Evolutionary conservation across 2,113 vertebrate species (phyloP).

Genomic region (Coregonus clupeaformis): DNA sequence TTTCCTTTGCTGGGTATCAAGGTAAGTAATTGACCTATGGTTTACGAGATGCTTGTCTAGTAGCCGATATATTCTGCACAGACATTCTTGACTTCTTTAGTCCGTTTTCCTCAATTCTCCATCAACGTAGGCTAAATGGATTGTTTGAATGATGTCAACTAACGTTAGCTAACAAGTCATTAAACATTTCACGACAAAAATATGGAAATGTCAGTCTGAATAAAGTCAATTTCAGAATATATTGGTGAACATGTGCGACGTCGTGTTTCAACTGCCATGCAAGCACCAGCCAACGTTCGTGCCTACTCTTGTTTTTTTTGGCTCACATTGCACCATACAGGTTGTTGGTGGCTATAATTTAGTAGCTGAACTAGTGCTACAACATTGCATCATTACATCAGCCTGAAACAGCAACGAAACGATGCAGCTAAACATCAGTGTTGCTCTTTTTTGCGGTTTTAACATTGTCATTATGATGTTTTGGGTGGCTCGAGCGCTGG

Average conservation of each 20-base stretch:
- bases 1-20: slow-evolving; percentile 27
- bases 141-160: slow-evolving; percentile 41
- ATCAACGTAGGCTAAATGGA: slow-evolving; percentile 36
- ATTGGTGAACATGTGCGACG: not conserved
- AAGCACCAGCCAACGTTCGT: not conserved
- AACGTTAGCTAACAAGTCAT: not conserved
- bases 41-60: not conserved
- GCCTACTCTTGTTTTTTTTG: not conserved
- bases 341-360: slow-evolving; percentile 6
- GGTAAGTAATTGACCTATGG: slow-evolving; percentile 49
- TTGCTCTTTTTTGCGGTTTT: too few relatives aligned
- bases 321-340: slow-evolving; percentile 36
- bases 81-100: not conserved
- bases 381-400: too few relatives aligned
- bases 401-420: too few relatives aligned
- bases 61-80: not conserved
- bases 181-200: not conserved
- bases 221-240: not conserved
- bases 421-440: too few relatives aligned
- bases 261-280: not conserved
- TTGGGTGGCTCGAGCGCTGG: too few relatives aligned
- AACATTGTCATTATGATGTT: too few relatives aligned
- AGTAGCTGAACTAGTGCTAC: too few relatives aligned
- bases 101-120: not conserved
- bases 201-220: not conserved